Percentiles rank a stretch among this genome's conserved stretches.
Evolutionary conservation across 1,140 invertebrate genomes (phyloP).

Genomic region (Caenorhabditis tropicalis): DNA sequence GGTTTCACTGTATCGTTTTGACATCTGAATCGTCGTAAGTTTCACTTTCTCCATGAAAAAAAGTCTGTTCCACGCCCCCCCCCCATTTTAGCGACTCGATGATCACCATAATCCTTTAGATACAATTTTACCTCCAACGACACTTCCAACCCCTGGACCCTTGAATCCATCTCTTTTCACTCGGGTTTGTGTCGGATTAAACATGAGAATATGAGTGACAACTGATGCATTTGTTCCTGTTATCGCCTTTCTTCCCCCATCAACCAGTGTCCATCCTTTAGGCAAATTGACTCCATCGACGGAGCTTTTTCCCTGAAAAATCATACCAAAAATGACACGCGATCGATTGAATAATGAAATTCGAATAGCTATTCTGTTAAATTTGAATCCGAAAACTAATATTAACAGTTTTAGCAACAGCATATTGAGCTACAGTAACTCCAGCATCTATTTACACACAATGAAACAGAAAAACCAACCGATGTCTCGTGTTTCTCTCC

Average conservation of each 20-base stretch:
- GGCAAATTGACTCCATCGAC: conserved; percentile 35
- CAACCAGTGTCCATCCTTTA: conserved; percentile 52
- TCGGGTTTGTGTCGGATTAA: conserved; percentile 10
- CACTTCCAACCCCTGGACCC: conserved; percentile 26
- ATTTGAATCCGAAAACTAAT: too few relatives aligned
- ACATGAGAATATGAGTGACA: conserved; percentile 42
- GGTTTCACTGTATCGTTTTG: too few relatives aligned
- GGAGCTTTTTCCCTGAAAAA: conserved; percentile 9
- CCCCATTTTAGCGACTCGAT: too few relatives aligned
- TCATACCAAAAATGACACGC: neutral
- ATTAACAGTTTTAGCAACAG: too few relatives aligned
- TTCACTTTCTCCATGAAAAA: too few relatives aligned
- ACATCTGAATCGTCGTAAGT: too few relatives aligned
- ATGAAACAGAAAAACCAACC: neutral
- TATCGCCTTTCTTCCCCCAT: conserved; percentile 40
- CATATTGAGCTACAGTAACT: too few relatives aligned
- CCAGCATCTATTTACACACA: too few relatives aligned
- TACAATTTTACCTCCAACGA: conserved; percentile 24
- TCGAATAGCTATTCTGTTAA: too few relatives aligned
- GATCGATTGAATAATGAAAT: neutral
- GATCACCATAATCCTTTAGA: too few relatives aligned
- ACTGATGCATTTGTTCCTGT: conserved; percentile 49
- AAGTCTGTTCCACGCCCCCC: too few relatives aligned
- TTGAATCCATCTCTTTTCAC: conserved; percentile 11
- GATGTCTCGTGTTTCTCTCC: neutral